Percentiles rank a stretch among this genome's conserved stretches.
phyloP scores from a whole-genome alignment of 2,113 vertebrate species.

The Etheostoma spectabile region DNA sequence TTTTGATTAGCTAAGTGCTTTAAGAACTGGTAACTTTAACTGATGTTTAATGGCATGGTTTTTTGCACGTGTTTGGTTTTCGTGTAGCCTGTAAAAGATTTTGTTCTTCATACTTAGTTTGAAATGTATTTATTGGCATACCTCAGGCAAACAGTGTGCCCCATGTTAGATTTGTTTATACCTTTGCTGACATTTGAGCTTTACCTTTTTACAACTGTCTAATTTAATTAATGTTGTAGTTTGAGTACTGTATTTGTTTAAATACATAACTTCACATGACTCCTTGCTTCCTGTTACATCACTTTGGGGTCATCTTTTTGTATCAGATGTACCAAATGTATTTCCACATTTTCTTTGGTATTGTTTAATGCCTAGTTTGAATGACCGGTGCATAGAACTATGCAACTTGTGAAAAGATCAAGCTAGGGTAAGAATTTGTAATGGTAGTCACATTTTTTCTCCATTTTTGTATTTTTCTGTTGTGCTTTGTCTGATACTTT shows the following conservation, averaged over 20 bases:
- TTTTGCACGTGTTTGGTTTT: constrained; percentile 70
- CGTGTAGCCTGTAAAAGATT: constrained; percentile 65
- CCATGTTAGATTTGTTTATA: constrained; percentile 16
- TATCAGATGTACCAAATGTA: neutral
- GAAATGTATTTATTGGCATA: constrained; percentile 68
- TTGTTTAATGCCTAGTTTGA: neutral
- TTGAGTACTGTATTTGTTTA: neutral
- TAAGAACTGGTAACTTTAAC: constrained; percentile 35
- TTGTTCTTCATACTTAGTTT: constrained; percentile 32
- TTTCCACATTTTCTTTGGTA: neutral
- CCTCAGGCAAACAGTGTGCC: constrained; percentile 20
- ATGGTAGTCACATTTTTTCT: neutral
- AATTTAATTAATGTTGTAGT: neutral
- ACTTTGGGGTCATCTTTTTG: constrained; percentile 6
- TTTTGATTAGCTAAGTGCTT: constrained; percentile 45
- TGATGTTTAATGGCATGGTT: constrained; percentile 52
- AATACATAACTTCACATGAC: constrained; percentile 6
- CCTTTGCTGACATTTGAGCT: constrained; percentile 26
- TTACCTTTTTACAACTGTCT: constrained; percentile 21
- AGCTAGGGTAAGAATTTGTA: neutral
- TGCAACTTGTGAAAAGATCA: neutral
- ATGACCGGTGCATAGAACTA: neutral
- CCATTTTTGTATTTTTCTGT: neutral
- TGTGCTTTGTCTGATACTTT: constrained; percentile 1
- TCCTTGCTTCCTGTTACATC: constrained; percentile 30